Conservation (phyloP, 2,797 vertebrate genomes). For the Lacerta viridis region DNA sequence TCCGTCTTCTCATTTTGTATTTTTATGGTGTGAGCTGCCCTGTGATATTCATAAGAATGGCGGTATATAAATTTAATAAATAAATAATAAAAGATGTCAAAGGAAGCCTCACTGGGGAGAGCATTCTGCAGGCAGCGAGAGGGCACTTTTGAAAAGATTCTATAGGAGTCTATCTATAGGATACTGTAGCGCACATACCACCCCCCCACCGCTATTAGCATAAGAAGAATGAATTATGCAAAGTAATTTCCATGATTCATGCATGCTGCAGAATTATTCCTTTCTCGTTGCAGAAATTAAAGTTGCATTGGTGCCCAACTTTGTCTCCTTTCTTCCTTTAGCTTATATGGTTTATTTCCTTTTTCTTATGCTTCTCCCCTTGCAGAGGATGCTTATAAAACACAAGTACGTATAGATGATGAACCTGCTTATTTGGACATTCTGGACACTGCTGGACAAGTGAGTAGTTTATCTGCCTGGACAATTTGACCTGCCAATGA, state of each 20-base stretch:
- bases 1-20: too few species aligned
- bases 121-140: too few species aligned
- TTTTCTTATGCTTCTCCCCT: conserved; percentile 48
- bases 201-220: accelerated
- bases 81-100: too few species aligned
- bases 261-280: neutral
- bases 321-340: neutral
- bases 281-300: neutral
- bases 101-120: too few species aligned
- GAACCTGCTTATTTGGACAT: conserved; percentile 82
- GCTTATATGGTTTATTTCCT: neutral
- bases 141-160: too few species aligned
- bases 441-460: conserved; percentile 83
- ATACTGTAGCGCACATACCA: too few species aligned
- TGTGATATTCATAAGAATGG: too few species aligned
- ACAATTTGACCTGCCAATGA: neutral
- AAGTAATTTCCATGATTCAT: neutral
- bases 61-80: too few species aligned
- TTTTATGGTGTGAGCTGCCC: too few species aligned
- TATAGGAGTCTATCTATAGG: too few species aligned
- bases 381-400: conserved; percentile 84
- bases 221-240: neutral
- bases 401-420: conserved; percentile 80
- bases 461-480: conserved; percentile 49
- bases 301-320: neutral